A percentile compares a stretch with the other conserved stretches of the same genome.
Evolutionary conservation across 2,797 vertebrate genomes (phyloP).

Genomic region (Sphenopsis melanotis): DNA sequence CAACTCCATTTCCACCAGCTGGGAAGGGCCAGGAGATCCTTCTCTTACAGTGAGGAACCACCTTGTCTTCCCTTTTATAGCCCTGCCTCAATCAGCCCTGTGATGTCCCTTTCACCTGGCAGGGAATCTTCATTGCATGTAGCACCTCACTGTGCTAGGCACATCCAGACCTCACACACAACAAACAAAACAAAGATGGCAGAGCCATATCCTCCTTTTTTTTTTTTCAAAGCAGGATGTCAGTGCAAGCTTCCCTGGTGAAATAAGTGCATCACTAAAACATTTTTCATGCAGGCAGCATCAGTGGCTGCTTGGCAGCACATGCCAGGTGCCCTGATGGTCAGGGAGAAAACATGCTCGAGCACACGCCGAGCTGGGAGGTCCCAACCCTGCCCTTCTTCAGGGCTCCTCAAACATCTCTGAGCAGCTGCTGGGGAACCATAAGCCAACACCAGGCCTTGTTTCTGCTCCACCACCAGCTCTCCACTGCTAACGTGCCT

Average conservation of each 20-base stretch:
- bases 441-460: background rate
- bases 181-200: too few relatives aligned
- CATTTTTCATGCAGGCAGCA: background rate
- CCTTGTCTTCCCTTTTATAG: background rate
- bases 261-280: background rate
- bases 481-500: background rate
- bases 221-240: background rate
- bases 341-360: background rate
- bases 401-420: background rate
- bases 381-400: background rate
- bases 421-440: background rate
- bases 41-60: background rate
- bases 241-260: background rate
- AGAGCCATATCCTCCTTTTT: background rate
- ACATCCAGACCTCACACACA: background rate
- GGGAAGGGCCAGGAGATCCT: background rate
- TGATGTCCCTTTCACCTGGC: background rate
- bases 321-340: background rate
- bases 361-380: background rate
- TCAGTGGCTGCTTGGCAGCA: background rate
- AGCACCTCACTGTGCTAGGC: background rate
- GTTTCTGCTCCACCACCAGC: background rate
- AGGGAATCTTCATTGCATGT: background rate
- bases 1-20: background rate
- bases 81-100: background rate